These are phyloP conservation scores for Phyllostomus hastatus DNA, from an alignment of 2,113 vertebrate genomes.

Conservation along the genomic window DNA sequence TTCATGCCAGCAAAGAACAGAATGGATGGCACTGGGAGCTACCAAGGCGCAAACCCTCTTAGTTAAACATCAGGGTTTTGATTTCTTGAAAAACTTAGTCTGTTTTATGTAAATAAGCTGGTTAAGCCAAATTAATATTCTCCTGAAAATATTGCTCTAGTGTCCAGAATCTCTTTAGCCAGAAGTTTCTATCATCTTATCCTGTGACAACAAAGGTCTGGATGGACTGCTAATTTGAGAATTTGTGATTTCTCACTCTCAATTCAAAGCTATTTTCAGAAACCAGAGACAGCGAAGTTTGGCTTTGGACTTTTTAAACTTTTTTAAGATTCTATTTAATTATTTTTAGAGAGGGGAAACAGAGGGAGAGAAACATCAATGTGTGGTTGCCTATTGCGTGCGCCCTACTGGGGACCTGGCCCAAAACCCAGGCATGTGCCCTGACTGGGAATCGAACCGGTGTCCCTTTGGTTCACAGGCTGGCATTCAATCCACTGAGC, in stretches of 20 bases:
- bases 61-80: not conserved
- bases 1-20: not conserved
- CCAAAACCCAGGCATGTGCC: too few relatives aligned
- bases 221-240: not conserved
- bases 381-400: too few relatives aligned
- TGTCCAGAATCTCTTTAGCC: conserved; percentile 5
- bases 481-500: too few relatives aligned
- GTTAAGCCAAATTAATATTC: conserved; percentile 10
- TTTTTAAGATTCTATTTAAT: too few relatives aligned
- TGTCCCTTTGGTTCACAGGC: too few relatives aligned
- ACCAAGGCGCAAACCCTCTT: not conserved
- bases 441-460: too few relatives aligned
- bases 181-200: not conserved
- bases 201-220: not conserved
- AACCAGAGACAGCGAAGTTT: conserved; percentile 14
- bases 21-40: not conserved
- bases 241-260: not conserved
- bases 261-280: conserved; percentile 26
- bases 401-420: too few relatives aligned
- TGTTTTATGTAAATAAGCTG: conserved; percentile 3
- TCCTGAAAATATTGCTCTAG: not conserved
- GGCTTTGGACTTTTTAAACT: not conserved
- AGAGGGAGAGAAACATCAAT: too few relatives aligned
- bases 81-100: not conserved
- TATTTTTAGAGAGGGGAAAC: too few relatives aligned